These are phyloP conservation scores for Lasius platythorax DNA, from an alignment of 2,888 invertebrate species.

Conservation along the genomic window DNA sequence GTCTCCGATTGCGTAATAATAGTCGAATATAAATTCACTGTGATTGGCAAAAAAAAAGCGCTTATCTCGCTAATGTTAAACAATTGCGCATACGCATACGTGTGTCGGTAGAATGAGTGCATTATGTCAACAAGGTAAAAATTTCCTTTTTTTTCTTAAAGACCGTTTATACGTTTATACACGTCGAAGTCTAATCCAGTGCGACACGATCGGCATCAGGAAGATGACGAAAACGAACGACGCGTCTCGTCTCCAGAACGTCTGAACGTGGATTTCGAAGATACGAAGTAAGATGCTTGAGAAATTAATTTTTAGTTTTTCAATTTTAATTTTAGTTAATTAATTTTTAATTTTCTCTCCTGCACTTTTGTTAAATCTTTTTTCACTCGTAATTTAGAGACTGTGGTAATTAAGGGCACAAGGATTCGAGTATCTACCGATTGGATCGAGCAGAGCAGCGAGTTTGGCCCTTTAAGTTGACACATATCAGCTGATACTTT, in stretches of 20 bases:
- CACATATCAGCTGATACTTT: neutral
- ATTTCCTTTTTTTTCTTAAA: neutral
- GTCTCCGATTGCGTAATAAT: conserved; percentile 40
- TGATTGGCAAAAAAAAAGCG: conserved; percentile 35
- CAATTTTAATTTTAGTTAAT: neutral
- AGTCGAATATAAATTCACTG: conserved; percentile 57
- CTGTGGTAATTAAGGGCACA: conserved; percentile 76
- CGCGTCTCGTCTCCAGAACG: neutral
- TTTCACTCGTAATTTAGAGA: neutral
- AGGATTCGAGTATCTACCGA: conserved; percentile 65
- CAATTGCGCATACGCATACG: neutral
- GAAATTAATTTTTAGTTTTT: neutral
- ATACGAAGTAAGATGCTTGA: neutral
- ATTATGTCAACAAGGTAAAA: conserved; percentile 64
- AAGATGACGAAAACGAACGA: conserved; percentile 3
- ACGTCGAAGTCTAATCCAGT: conserved; percentile 6
- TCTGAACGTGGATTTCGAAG: neutral
- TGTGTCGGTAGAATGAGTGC: neutral
- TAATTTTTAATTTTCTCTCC: neutral
- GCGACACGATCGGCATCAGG: conserved; percentile 5
- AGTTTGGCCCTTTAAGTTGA: neutral
- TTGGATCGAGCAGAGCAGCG: conserved; percentile 49
- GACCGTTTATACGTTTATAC: neutral
- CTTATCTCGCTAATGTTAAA: conserved; percentile 9
- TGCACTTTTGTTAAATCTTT: neutral